These are phyloP conservation scores for Macroramphosus scolopax DNA, from an alignment of 2,797 vertebrate species.

Conservation along the genomic window DNA sequence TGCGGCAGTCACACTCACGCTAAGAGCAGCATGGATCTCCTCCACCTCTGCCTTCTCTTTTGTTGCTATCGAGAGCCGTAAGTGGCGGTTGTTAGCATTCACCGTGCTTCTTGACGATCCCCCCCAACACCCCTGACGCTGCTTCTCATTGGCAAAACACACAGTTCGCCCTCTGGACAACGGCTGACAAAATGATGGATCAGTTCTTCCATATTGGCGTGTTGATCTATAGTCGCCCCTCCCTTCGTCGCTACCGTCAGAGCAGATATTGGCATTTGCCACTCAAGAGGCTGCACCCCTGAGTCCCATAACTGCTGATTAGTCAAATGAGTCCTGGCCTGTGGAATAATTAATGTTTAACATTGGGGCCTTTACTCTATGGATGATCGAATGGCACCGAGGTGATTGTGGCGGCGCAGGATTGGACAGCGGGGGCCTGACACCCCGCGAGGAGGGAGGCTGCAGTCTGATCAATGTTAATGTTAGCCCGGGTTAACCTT, in stretches of 20 bases:
- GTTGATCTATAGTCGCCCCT: conserved; percentile 83
- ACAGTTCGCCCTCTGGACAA: conserved; percentile 68
- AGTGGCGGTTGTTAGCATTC: conserved; percentile 75
- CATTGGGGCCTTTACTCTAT: conserved; percentile 72
- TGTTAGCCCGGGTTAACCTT: conserved; percentile 78
- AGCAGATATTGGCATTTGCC: conserved; percentile 94
- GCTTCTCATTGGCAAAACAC: conserved; percentile 81
- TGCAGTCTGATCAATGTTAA: conserved; percentile 74
- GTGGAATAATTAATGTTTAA: conserved; percentile 87
- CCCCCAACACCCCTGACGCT: conserved; percentile 13
- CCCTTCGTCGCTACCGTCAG: conserved; percentile 49
- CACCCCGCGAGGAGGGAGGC: conserved; percentile 45
- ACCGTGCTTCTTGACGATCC: conserved; percentile 64
- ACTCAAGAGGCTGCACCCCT: conserved; percentile 78
- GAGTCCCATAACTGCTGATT: conserved; percentile 85
- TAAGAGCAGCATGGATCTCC: conserved; percentile 13
- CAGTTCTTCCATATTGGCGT: conserved; percentile 84
- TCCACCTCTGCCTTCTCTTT: conserved; percentile 30
- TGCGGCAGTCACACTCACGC: conserved; percentile 2
- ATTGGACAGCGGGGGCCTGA: conserved; percentile 67
- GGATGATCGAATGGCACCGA: conserved; percentile 69
- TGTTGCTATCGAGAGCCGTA: conserved; percentile 59
- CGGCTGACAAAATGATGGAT: conserved; percentile 92
- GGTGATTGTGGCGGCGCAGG: conserved; percentile 62
- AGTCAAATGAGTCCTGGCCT: conserved; percentile 84